These are phyloP conservation scores for Puma concolor DNA, from an alignment of 2,113 vertebrate genomes.

Conservation along the genomic window DNA sequence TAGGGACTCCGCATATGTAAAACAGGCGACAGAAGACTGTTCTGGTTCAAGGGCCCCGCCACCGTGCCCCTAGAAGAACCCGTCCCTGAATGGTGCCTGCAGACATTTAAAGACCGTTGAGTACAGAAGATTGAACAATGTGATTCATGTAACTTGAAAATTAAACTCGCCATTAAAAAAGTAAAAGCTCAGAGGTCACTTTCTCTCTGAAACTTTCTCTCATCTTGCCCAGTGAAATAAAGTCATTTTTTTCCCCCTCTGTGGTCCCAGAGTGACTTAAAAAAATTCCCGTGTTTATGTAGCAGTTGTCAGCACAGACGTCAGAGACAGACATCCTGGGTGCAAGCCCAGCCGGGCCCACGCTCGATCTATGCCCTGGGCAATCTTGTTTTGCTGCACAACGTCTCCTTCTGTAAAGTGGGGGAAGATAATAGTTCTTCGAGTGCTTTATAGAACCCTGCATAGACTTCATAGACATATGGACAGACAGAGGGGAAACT, in stretches of 20 bases:
- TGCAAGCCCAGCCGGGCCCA: neutral
- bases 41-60: neutral
- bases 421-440: neutral
- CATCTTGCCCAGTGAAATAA: neutral
- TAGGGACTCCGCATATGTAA: neutral
- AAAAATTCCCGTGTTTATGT: neutral
- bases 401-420: neutral
- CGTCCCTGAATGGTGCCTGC: rapidly evolving
- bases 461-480: neutral
- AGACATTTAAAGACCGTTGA: neutral
- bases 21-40: neutral
- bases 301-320: neutral
- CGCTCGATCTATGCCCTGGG: too few species aligned
- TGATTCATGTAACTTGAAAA: neutral
- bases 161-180: neutral
- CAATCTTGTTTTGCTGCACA: neutral
- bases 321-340: neutral
- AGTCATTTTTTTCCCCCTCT: rapidly evolving
- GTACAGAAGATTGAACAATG: neutral
- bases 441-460: neutral
- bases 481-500: neutral
- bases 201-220: neutral
- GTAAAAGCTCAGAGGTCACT: neutral
- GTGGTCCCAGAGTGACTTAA: neutral
- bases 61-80: too few species aligned